Evolutionary conservation across 2,888 invertebrate species (phyloP).

Genomic region (Metopia argyrocephala): DNA sequence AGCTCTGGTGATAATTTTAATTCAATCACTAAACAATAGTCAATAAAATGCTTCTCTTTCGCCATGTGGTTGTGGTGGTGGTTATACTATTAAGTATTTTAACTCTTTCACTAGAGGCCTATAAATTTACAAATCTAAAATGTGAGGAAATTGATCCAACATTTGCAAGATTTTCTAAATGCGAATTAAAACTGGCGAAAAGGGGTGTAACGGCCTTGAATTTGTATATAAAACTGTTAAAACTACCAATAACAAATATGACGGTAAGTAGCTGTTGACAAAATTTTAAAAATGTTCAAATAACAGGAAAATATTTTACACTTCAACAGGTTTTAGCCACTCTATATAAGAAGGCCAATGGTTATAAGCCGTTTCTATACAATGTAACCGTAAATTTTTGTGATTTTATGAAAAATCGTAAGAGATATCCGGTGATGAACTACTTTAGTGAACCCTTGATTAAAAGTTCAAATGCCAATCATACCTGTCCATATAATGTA

Average conservation of each 20-base stretch:
- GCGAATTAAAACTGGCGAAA: constrained; percentile 19
- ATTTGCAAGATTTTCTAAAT: constrained; percentile 19
- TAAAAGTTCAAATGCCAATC: constrained; percentile 53
- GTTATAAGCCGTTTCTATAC: constrained; percentile 58
- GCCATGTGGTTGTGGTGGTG: background rate
- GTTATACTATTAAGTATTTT: background rate
- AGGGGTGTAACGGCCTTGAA: constrained; percentile 20
- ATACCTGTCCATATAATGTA: constrained; percentile 59
- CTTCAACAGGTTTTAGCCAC: constrained; percentile 17
- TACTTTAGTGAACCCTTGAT: background rate
- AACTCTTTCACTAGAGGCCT: background rate
- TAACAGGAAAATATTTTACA: background rate
- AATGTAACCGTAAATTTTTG: constrained; percentile 43
- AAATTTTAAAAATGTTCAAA: background rate
- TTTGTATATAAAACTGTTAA: background rate
- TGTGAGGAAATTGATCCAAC: constrained; percentile 5
- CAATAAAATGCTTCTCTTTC: background rate
- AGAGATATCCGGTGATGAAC: constrained; percentile 35
- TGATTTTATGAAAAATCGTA: constrained; percentile 36
- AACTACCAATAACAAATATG: constrained; percentile 6
- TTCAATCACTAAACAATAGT: background rate
- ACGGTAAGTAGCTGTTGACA: background rate
- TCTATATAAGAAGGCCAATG: constrained; percentile 40
- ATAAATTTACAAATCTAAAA: constrained; percentile 36
- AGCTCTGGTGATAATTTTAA: background rate